Conservation (phyloP, 2,113 vertebrate species). For the Oplegnathus fasciatus region DNA sequence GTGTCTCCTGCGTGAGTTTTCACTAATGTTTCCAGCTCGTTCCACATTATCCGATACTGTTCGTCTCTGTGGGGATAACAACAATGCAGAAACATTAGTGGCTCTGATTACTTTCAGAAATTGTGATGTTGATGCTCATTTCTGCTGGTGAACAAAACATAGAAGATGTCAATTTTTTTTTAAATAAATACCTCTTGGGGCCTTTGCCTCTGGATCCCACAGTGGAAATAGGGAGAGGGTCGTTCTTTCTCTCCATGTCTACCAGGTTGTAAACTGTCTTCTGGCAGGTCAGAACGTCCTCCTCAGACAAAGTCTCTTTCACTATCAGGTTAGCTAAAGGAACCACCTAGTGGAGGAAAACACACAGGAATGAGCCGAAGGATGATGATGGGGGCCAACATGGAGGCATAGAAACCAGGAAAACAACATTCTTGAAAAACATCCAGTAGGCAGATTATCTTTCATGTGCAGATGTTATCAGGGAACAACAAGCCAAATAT, state of each 20-base stretch:
- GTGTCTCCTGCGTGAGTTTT: conserved; percentile 92
- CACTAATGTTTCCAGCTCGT: conserved; percentile 97
- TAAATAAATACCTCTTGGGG: conserved; percentile 90
- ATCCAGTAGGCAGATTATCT: neutral
- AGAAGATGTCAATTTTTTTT: neutral
- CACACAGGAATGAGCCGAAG: neutral
- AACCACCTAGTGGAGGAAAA: conserved; percentile 88
- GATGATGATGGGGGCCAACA: neutral
- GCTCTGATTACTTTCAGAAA: neutral
- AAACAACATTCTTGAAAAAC: neutral
- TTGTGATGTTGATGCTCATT: neutral
- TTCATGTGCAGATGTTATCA: neutral
- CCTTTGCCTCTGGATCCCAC: conserved; percentile 98
- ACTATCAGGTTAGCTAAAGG: conserved; percentile 97
- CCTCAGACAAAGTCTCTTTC: conserved; percentile 94
- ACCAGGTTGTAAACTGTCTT: conserved; percentile 98
- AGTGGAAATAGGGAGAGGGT: conserved; percentile 98
- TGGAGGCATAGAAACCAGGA: neutral
- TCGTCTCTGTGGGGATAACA: conserved; percentile 88
- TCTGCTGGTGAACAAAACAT: neutral
- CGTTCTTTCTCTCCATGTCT: conserved; percentile 99
- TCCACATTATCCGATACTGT: conserved; percentile 99
- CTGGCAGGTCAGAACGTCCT: conserved; percentile 97
- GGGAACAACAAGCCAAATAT: neutral
- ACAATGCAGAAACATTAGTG: neutral